A percentile compares a stretch with the other conserved stretches of the same genome.
phyloP scores from a whole-genome alignment of 2,797 vertebrate species.

The Amblyraja radiata region DNA sequence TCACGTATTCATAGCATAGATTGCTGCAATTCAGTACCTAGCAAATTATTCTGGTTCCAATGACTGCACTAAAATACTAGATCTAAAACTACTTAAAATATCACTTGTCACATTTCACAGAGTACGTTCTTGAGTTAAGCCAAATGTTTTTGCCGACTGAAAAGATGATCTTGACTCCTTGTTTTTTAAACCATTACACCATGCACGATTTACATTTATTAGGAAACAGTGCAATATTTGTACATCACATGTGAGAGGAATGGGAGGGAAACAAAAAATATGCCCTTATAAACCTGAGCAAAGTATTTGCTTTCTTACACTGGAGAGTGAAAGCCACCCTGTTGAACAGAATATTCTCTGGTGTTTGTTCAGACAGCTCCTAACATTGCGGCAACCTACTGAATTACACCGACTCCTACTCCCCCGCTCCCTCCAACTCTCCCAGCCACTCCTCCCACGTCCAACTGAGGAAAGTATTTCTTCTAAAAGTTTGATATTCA shows the following conservation, averaged over 20 bases:
- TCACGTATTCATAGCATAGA: background rate
- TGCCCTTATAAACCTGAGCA: conserved; percentile 61
- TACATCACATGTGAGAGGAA: conserved; percentile 45
- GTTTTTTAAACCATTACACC: conserved; percentile 30
- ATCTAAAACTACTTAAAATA: conserved; percentile 31
- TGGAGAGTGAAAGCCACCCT: conserved; percentile 52
- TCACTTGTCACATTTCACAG: conserved; percentile 36
- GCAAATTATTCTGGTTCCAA: conserved; percentile 11
- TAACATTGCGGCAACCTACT: conserved; percentile 47
- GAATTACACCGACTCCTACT: conserved; percentile 39
- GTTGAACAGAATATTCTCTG: conserved; percentile 47
- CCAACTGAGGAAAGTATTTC: background rate
- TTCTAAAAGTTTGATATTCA: conserved; percentile 49
- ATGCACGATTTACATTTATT: conserved; percentile 38
- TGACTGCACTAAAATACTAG: conserved; percentile 22
- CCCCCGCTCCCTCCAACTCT: background rate
- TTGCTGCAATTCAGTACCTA: background rate
- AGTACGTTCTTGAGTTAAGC: conserved; percentile 37
- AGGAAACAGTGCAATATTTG: conserved; percentile 62
- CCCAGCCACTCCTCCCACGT: background rate
- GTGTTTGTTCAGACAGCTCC: conserved; percentile 49
- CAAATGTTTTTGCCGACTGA: conserved; percentile 13
- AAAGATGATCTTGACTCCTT: conserved; percentile 12
- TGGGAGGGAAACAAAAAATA: conserved; percentile 49
- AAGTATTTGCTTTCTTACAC: conserved; percentile 51